phyloP scores from a whole-genome alignment of 2,888 invertebrate genomes.

The Mesorhabditis sp. region DNA sequence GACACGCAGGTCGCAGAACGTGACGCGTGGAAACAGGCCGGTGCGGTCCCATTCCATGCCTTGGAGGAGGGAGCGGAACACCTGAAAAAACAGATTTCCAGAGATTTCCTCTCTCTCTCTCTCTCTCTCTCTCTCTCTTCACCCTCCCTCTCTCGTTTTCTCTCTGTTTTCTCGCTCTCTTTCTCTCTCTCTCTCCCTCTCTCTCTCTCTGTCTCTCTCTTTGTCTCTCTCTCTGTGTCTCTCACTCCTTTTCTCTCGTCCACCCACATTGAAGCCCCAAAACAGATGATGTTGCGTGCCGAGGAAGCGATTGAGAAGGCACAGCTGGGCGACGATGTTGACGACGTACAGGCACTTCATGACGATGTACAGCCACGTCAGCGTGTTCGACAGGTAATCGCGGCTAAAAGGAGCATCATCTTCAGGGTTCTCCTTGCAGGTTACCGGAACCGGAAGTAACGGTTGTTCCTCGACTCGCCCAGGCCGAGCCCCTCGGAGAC shows the following conservation, averaged over 20 bases:
- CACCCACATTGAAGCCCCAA: neutral
- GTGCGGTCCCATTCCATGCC: neutral
- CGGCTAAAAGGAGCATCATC: neutral
- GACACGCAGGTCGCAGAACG: neutral
- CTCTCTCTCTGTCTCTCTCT: too few species aligned
- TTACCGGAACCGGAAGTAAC: too few species aligned
- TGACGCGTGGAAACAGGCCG: slow-evolving; percentile 5
- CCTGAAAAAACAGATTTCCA: neutral
- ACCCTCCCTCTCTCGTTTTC: too few species aligned
- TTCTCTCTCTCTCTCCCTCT: too few species aligned
- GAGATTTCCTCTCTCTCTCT: too few species aligned
- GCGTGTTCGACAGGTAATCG: neutral
- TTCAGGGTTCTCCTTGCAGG: too few species aligned
- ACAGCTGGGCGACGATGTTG: neutral
- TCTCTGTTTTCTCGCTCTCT: too few species aligned
- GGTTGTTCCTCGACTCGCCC: too few species aligned
- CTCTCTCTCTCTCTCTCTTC: too few species aligned
- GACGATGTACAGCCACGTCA: neutral
- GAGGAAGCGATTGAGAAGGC: neutral
- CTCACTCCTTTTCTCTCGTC: neutral
- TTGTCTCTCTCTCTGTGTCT: too few species aligned
- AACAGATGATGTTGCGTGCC: neutral
- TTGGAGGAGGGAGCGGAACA: neutral
- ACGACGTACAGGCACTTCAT: neutral
- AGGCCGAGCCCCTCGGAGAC: too few species aligned